Evolutionary conservation across 2,888 invertebrate species (phyloP).

Genomic region (Trissoscelio sp.): DNA sequence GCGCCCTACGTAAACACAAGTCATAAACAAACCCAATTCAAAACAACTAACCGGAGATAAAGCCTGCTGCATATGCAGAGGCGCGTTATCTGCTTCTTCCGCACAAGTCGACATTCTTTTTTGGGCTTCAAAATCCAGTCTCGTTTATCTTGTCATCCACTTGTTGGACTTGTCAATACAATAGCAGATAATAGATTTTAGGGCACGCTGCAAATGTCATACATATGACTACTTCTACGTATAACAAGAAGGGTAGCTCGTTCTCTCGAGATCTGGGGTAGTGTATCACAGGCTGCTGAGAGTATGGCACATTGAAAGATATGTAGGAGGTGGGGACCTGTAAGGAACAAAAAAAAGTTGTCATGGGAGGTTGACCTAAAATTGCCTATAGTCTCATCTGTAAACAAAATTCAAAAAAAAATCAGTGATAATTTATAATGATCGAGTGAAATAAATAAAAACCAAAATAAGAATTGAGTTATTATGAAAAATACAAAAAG

Average conservation of each 20-base stretch:
- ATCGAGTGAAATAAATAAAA: not conserved
- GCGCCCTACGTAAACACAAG: no score
- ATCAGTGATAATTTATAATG: not conserved
- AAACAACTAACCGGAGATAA: constrained; percentile 81
- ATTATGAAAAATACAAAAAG: no score
- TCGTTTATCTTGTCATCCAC: constrained; percentile 65
- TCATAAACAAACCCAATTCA: no score
- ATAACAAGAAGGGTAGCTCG: constrained; percentile 67
- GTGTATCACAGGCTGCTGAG: constrained; percentile 81
- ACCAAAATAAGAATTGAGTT: no score
- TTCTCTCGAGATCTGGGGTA: constrained; percentile 72
- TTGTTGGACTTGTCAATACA: constrained; percentile 56
- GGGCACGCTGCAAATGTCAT: constrained; percentile 22
- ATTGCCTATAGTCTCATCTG: not conserved
- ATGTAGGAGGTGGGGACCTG: constrained; percentile 76
- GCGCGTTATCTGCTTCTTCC: constrained; percentile 80
- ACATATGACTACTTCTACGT: constrained; percentile 63
- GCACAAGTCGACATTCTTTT: constrained; percentile 82
- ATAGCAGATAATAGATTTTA: constrained; percentile 46
- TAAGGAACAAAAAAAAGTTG: constrained; percentile 58
- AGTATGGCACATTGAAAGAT: constrained; percentile 80
- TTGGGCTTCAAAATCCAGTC: constrained; percentile 66
- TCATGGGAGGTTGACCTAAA: constrained; percentile 22
- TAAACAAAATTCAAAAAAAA: not conserved
- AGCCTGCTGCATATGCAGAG: constrained; percentile 82